phyloP scores from a whole-genome alignment of 1,140 invertebrate species.

The Latrodectus geometricus region DNA sequence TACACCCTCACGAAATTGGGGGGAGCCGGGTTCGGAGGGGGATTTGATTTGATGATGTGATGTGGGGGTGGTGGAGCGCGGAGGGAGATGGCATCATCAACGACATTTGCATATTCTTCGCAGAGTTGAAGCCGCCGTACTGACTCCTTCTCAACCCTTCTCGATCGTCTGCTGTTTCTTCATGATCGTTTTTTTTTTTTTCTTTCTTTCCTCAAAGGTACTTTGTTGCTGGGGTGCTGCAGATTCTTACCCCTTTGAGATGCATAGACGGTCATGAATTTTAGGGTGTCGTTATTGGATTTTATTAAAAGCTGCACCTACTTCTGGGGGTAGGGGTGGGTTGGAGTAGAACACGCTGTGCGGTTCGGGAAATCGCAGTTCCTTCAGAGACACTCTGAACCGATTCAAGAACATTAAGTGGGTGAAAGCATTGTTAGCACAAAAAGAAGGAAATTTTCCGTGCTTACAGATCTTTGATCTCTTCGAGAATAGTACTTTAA shows the following conservation, averaged over 20 bases:
- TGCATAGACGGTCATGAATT: not conserved
- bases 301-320: not conserved
- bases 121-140: not conserved
- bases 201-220: not conserved
- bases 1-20: slow-evolving; percentile 20
- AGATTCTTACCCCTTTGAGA: not conserved
- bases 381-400: no score
- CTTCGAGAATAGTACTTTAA: no score
- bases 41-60: slow-evolving; percentile 30
- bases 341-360: not conserved
- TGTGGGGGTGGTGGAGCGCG: not conserved
- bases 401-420: no score
- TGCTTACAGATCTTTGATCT: no score
- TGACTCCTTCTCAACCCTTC: not conserved
- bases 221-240: not conserved
- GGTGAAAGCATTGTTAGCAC: no score
- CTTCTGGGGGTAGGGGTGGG: not conserved
- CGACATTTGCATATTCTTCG: slow-evolving; percentile 26
- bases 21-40: not conserved
- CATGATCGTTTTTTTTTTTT: not conserved
- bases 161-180: no score
- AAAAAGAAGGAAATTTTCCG: no score
- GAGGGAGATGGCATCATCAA: slow-evolving; percentile 10
- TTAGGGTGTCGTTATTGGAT: not conserved
- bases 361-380: no score